Conservation (phyloP, 2,113 vertebrate genomes). For the Podarcis muralis region DNA sequence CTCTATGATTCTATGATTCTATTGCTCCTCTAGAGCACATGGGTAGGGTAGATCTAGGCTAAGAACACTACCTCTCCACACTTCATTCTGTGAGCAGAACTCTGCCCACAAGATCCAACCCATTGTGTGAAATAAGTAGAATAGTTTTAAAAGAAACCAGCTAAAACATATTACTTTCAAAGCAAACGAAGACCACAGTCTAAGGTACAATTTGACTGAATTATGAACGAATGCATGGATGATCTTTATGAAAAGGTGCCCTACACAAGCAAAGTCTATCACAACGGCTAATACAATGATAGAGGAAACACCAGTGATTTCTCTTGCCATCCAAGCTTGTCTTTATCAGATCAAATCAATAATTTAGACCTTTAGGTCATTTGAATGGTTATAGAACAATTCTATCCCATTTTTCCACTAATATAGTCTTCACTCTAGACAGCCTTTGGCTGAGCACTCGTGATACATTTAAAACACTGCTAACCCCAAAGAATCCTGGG, state of each 20-base stretch:
- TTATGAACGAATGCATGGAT: constrained; percentile 7
- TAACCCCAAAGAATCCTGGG: no score
- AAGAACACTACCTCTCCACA: no score
- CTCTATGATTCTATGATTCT: no score
- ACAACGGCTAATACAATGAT: constrained; percentile 38
- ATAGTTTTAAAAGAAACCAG: neutral
- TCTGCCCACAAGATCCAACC: neutral
- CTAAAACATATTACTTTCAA: neutral
- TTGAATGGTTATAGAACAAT: neutral
- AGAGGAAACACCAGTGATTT: constrained; percentile 61
- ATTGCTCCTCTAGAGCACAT: neutral
- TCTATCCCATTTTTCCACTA: neutral
- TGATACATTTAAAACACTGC: no score
- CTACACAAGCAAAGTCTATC: constrained; percentile 5
- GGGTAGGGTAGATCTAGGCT: neutral
- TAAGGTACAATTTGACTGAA: constrained; percentile 13
- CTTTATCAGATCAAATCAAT: neutral
- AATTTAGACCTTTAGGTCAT: neutral
- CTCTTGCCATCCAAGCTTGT: constrained; percentile 57
- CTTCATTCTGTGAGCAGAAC: neutral
- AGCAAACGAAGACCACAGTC: neutral
- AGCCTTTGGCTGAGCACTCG: neutral
- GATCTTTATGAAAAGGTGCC: constrained; percentile 16
- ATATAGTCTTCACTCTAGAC: neutral
- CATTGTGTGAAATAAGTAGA: neutral